Conservation (phyloP, 2,888 invertebrate genomes). For the Ischnus inquisitorius region DNA sequence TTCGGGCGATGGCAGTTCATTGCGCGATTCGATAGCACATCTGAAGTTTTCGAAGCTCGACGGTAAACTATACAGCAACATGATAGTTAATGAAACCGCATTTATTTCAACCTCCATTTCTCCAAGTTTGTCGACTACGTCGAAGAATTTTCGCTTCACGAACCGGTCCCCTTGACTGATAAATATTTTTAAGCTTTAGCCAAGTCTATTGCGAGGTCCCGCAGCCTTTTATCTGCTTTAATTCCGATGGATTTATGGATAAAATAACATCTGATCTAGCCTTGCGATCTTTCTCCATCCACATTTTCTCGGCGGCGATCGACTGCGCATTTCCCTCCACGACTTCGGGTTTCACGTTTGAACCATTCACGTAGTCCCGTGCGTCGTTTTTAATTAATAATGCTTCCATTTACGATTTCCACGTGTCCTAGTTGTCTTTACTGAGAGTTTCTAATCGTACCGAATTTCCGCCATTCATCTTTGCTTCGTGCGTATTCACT, state of each 20-base stretch:
- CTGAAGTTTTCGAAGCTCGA: conserved; percentile 38
- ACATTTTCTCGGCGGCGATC: not conserved
- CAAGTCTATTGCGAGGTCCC: conserved; percentile 18
- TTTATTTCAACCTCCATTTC: conserved; percentile 38
- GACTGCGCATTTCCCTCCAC: conserved; percentile 4
- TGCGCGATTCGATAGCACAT: conserved; percentile 40
- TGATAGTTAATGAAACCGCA: conserved; percentile 14
- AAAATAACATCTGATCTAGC: conserved; percentile 41
- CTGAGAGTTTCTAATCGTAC: conserved; percentile 9
- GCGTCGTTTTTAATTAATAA: conserved; percentile 32
- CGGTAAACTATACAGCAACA: conserved; percentile 48
- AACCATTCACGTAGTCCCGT: conserved; percentile 26
- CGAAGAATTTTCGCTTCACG: conserved; percentile 46
- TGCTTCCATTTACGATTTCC: conserved; percentile 46
- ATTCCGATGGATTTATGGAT: conserved; percentile 22
- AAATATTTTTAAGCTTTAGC: conserved; percentile 18
- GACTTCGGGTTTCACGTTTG: conserved; percentile 13
- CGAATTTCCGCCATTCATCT: conserved; percentile 13
- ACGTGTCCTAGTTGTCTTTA: conserved; percentile 45
- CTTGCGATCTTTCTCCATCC: conserved; percentile 14
- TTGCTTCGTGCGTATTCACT: not conserved
- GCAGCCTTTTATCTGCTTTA: conserved; percentile 32
- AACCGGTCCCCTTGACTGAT: conserved; percentile 38
- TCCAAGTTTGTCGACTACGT: conserved; percentile 38
- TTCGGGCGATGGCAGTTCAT: conserved; percentile 37